Conservation (phyloP, 2,888 invertebrate genomes). For the Vannuccia rotundouncinata region DNA sequence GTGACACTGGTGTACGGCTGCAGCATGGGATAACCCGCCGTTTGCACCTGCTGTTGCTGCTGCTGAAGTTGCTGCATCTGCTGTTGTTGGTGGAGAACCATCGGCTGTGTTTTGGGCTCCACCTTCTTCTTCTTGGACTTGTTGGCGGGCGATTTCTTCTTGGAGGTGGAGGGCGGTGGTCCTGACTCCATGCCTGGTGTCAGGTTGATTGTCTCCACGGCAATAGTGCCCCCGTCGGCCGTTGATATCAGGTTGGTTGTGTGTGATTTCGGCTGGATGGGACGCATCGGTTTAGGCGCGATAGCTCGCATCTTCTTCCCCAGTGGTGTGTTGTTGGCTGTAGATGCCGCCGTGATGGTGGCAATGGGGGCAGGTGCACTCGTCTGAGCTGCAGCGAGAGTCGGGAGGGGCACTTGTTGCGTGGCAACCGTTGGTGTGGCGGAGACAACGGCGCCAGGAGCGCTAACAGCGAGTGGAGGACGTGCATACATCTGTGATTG, state of each 20-base stretch:
- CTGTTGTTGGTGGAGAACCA: neutral
- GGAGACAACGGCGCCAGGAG: neutral
- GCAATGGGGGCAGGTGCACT: neutral
- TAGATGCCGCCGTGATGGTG: neutral
- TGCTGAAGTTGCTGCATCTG: slow-evolving; percentile 12
- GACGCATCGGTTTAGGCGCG: slow-evolving; percentile 27
- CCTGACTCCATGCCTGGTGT: slow-evolving; percentile 4
- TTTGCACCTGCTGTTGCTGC: neutral
- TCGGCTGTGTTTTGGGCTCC: neutral
- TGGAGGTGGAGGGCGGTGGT: neutral
- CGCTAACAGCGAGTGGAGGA: neutral
- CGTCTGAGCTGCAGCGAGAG: neutral
- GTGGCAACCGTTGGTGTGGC: neutral
- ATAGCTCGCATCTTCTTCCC: slow-evolving; percentile 37
- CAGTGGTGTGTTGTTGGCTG: neutral
- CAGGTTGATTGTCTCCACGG: neutral
- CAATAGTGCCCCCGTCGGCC: neutral
- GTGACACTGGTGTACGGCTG: neutral
- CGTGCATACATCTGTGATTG: neutral
- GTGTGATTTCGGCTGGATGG: slow-evolving; percentile 29
- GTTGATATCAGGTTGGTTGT: slow-evolving; percentile 25
- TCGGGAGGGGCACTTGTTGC: neutral
- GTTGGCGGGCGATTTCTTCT: slow-evolving; percentile 7
- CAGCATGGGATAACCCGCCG: neutral
- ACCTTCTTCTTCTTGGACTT: slow-evolving; percentile 30